Base-by-base conservation (phyloP, 2,113 vertebrate genomes). In the Melanotaenia duboulayi region DNA sequence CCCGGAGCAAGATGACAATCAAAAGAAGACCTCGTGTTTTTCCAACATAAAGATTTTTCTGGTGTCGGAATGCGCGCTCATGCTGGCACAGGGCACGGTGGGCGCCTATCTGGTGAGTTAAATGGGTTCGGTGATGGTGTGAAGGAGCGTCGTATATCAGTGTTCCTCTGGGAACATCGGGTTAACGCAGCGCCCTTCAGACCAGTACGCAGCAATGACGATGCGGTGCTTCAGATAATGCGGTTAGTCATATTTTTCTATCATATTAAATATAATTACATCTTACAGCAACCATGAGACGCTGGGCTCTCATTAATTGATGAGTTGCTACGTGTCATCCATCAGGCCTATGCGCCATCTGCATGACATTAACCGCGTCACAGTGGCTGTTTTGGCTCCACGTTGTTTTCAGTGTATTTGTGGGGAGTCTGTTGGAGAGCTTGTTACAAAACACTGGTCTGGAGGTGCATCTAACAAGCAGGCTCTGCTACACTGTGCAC, bases 101-200 rank as follows among this genome's bases (percentile, higher is more conserved):
- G 96, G 96, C 85, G 96, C 97, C 23, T 98, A 98, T 94, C 94
- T 97, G 96, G 96, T 98, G 92, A 97, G 96, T 95, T 54, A 59
- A n/a, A 11, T 39, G 58, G 39, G 52, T 63, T 22, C 77, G n/a
- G 14, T 9, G 64, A 20, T 32, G 25, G 8, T 77, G 9, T 61
- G 68, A 23, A 17, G 39, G 44, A 65, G 20, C 63, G 68, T 65
- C 51, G 48, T 22, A 56, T 55, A 23, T 9, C n/a, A 2, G 32
- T 28, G 2, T 20, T 19, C 52, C 61, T 49, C 66, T 44, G 74
- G 71, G 69, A 76, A 58, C 66, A 24, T 60, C 24, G 78, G 80
- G 82, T 70, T 64, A 77, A 74, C 69, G 51, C 76, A 58, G 78
- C 76, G 85, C 65, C 82, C 80, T 85, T 86, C 80, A 80, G 40